Evolutionary conservation across 2,888 invertebrate genomes (phyloP).

Genomic region (Endotricha flammealis): DNA sequence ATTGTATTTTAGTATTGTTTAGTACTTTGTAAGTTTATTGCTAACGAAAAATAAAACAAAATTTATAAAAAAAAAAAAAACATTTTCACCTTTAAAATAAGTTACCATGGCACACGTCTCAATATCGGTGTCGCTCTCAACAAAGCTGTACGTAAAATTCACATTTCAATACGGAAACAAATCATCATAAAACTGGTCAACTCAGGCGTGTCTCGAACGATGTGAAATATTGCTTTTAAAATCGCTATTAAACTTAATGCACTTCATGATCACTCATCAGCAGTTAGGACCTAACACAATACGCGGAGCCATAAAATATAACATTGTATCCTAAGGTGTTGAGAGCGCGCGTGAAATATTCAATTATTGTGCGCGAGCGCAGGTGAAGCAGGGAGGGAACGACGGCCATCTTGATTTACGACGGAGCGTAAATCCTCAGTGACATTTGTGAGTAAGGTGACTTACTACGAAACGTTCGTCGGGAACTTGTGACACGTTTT

Average conservation of each 20-base stretch:
- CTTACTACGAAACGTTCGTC: slow-evolving; percentile 39
- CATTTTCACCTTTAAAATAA: no score
- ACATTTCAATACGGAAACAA: slow-evolving; percentile 67
- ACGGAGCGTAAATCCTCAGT: slow-evolving; percentile 70
- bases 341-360: slow-evolving; percentile 75
- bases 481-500: slow-evolving; percentile 53
- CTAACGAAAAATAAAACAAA: no score
- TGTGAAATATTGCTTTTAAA: slow-evolving; percentile 75
- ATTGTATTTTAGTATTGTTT: no score
- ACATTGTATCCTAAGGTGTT: slow-evolving; percentile 75
- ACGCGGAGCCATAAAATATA: slow-evolving; percentile 61
- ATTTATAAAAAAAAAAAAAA: no score
- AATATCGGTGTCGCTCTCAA: slow-evolving; percentile 42
- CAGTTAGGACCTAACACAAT: slow-evolving; percentile 76
- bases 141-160: slow-evolving; percentile 37
- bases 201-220: slow-evolving; percentile 61
- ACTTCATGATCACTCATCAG: slow-evolving; percentile 74
- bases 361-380: slow-evolving; percentile 73
- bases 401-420: slow-evolving; percentile 76
- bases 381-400: slow-evolving; percentile 48
- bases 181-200: slow-evolving; percentile 73
- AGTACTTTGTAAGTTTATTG: no score
- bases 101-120: slow-evolving; percentile 31
- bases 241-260: slow-evolving; percentile 70
- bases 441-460: slow-evolving; percentile 71